These are phyloP conservation scores for Diarsia rubi DNA, from an alignment of 2,888 invertebrate species.

Conservation along the genomic window DNA sequence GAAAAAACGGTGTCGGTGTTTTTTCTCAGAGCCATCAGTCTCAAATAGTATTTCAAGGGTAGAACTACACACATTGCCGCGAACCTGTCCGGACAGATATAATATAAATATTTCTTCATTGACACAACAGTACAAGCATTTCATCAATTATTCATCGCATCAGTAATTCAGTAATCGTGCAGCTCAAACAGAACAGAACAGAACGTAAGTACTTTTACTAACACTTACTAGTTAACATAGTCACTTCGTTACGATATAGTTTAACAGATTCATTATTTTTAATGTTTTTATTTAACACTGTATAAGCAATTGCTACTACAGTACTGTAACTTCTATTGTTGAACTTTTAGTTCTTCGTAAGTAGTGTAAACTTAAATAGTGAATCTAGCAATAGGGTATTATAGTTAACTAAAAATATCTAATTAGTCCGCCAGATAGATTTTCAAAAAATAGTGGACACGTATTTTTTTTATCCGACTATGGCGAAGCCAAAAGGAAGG, in stretches of 20 bases:
- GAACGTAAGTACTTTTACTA: neutral
- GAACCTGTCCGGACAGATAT: neutral
- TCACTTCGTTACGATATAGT: neutral
- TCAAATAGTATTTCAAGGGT: neutral
- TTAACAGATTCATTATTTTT: neutral
- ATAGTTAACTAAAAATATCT: too few relatives aligned
- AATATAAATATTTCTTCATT: too few relatives aligned
- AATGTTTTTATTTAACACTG: neutral
- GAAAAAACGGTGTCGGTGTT: too few relatives aligned
- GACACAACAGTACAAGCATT: neutral
- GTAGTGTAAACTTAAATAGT: neutral
- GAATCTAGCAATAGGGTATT: too few relatives aligned
- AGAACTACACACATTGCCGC: neutral
- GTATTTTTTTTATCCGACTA: too few relatives aligned
- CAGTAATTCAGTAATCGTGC: neutral
- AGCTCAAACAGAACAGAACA: neutral
- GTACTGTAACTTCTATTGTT: neutral
- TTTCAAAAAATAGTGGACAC: too few relatives aligned
- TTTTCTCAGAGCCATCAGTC: too few relatives aligned
- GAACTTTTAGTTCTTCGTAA: too few relatives aligned
- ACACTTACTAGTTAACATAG: neutral
- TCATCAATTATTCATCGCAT: too few relatives aligned
- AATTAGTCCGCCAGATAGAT: too few relatives aligned
- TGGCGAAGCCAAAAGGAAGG: too few relatives aligned
- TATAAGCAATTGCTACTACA: too few relatives aligned